Evolutionary conservation across 2,113 vertebrate species (phyloP).

Genomic region (Raja brachyura): DNA sequence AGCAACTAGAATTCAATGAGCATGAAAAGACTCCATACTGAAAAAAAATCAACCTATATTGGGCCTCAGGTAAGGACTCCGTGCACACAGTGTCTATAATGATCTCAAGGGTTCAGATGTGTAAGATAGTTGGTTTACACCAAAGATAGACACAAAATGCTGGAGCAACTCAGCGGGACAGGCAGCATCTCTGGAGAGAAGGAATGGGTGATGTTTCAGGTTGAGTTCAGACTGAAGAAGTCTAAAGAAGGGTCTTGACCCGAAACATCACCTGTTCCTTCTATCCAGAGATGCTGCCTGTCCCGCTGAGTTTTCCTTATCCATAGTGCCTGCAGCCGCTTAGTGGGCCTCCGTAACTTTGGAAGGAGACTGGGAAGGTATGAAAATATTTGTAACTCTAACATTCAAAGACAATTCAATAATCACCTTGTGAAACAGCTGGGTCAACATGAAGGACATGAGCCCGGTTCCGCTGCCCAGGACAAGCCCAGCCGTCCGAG

Average conservation of each 20-base stretch:
- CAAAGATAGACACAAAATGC: too few relatives aligned
- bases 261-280: too few relatives aligned
- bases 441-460: not conserved
- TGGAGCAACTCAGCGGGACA: too few relatives aligned
- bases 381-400: not conserved
- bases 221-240: too few relatives aligned
- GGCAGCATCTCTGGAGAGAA: too few relatives aligned
- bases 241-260: too few relatives aligned
- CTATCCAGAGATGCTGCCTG: too few relatives aligned
- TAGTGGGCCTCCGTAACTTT: not conserved
- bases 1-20: not conserved
- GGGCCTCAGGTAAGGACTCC: not conserved
- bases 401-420: not conserved
- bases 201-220: too few relatives aligned
- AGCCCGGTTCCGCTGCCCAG: conserved; percentile 28
- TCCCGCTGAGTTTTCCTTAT: too few relatives aligned
- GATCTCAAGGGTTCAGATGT: not conserved
- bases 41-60: not conserved
- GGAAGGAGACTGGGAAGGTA: not conserved
- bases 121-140: too few relatives aligned
- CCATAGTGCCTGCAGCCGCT: not conserved
- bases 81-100: not conserved
- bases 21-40: not conserved
- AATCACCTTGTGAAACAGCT: not conserved
- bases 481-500: not conserved